These are phyloP conservation scores for Cryptomyrus ogoouensis DNA, from an alignment of 2,113 vertebrate species.

Conservation along the genomic window DNA sequence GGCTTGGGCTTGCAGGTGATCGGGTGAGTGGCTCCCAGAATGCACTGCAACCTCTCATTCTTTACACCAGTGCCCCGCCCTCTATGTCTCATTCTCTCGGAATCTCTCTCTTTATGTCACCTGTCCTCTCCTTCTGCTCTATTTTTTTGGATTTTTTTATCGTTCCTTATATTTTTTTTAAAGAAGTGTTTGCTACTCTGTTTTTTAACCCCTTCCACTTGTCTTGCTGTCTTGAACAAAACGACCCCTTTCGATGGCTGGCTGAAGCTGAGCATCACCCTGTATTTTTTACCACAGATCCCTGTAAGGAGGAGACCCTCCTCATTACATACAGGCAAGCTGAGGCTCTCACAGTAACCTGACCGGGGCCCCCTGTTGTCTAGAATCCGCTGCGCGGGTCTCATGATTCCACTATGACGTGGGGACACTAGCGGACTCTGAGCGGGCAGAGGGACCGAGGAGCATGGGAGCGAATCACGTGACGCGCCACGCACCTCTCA, in stretches of 20 bases:
- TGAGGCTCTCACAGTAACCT: slow-evolving; percentile 85
- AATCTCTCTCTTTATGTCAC: slow-evolving; percentile 11
- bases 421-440: slow-evolving; percentile 23
- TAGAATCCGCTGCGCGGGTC: slow-evolving; percentile 24
- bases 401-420: slow-evolving; percentile 28
- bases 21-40: slow-evolving; percentile 3
- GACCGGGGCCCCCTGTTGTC: slow-evolving; percentile 65
- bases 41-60: not conserved
- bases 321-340: slow-evolving; percentile 89
- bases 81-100: slow-evolving; percentile 7
- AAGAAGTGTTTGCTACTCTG: slow-evolving; percentile 9
- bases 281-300: slow-evolving; percentile 91
- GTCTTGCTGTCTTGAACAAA: slow-evolving; percentile 17
- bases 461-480: slow-evolving; percentile 7
- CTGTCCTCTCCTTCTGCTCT: slow-evolving; percentile 13
- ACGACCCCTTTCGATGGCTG: slow-evolving; percentile 39
- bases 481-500: not conserved
- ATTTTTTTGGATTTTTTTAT: not conserved
- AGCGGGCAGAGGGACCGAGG: slow-evolving; percentile 12
- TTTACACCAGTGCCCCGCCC: not conserved
- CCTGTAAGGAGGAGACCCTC: slow-evolving; percentile 88
- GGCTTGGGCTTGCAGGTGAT: not conserved
- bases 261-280: slow-evolving; percentile 79
- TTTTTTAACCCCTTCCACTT: not conserved
- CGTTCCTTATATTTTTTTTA: not conserved